Evolutionary conservation across 1,140 invertebrate species (phyloP).

Genomic region (Bombus soroeensis): DNA sequence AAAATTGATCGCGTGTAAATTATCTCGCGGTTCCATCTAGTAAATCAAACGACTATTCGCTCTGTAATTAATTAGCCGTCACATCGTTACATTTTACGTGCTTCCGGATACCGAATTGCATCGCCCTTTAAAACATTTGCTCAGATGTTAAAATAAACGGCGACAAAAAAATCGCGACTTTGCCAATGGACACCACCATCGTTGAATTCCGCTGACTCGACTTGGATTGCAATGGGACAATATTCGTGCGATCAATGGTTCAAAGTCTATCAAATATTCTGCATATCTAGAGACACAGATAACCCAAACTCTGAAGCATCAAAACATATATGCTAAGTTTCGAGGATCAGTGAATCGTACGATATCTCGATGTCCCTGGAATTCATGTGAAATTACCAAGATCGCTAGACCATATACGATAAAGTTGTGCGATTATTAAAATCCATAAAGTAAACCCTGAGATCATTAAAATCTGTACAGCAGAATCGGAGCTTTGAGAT

Average conservation of each 20-base stretch:
- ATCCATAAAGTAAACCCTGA: not conserved
- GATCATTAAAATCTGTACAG: not conserved
- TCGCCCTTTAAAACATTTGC: conserved; percentile 34
- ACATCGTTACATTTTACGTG: conserved; percentile 35
- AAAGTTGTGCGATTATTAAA: too few species aligned
- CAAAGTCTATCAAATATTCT: not conserved
- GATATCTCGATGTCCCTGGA: not conserved
- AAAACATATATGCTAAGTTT: not conserved
- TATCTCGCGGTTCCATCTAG: conserved; percentile 33
- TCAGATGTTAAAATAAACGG: not conserved
- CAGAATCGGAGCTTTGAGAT: too few species aligned
- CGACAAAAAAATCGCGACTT: not conserved
- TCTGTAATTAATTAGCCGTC: conserved; percentile 52
- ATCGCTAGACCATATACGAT: not conserved
- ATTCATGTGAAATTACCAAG: not conserved
- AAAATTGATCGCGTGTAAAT: conserved; percentile 48
- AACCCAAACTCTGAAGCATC: not conserved
- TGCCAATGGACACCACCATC: not conserved
- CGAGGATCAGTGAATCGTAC: not conserved
- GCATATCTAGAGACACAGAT: too few species aligned
- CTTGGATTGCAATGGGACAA: not conserved
- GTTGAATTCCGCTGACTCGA: not conserved
- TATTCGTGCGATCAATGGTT: not conserved
- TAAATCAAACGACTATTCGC: conserved; percentile 24
- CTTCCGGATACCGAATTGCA: not conserved